Evolutionary conservation across 2,113 vertebrate species (phyloP).

Genomic region (Apaloderma vittatum): DNA sequence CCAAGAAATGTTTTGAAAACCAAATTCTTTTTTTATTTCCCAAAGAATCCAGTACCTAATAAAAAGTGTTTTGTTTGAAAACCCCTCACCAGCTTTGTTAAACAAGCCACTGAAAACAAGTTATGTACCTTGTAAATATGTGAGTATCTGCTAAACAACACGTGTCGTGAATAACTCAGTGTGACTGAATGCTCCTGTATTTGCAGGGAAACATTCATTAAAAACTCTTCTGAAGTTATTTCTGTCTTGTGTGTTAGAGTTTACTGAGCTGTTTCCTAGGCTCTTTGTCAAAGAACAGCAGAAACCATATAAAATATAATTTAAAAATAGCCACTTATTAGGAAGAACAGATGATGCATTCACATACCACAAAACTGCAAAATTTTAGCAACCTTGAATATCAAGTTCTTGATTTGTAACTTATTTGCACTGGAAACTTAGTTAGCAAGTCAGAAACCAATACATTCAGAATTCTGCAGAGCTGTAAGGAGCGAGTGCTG

Average conservation of each 20-base stretch:
- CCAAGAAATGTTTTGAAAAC: neutral
- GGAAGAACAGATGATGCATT: slow-evolving; percentile 57
- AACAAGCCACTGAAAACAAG: neutral
- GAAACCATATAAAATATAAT: neutral
- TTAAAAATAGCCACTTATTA: slow-evolving; percentile 44
- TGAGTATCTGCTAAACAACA: neutral
- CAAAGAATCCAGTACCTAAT: neutral
- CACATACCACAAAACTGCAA: slow-evolving; percentile 17
- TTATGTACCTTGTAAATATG: neutral
- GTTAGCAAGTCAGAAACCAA: slow-evolving; percentile 22
- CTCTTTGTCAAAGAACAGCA: slow-evolving; percentile 7
- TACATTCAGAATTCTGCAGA: neutral
- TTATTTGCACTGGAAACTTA: slow-evolving; percentile 52
- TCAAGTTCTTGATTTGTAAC: slow-evolving; percentile 51
- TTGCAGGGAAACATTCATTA: neutral
- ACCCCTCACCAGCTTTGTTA: neutral
- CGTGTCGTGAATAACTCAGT: neutral
- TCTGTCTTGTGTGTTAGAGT: slow-evolving; percentile 8
- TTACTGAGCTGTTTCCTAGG: slow-evolving; percentile 13
- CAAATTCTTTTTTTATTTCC: neutral
- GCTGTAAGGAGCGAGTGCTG: neutral
- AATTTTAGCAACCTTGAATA: slow-evolving; percentile 37
- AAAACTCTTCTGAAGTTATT: slow-evolving; percentile 35
- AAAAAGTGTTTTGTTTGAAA: neutral
- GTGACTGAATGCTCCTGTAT: neutral